Base-by-base conservation (phyloP, 2,797 vertebrate genomes). In the Enteromius thamalakanensis region DNA sequence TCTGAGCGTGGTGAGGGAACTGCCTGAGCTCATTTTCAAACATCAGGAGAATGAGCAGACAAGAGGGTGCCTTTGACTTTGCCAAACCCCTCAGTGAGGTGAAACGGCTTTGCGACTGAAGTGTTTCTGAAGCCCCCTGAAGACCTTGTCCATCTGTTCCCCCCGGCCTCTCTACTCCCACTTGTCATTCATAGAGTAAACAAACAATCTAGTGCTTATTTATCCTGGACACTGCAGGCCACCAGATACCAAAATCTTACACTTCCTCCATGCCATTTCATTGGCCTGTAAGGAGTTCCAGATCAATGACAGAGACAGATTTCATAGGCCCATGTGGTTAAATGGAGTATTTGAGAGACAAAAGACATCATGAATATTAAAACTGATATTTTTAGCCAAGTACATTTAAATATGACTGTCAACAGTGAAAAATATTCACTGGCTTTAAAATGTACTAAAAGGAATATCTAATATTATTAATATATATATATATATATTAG, bases 131-230 rank as follows among this genome's bases (percentile, higher is more conserved):
- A 82, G 80, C 89, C 86, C 91, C 91, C 87, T 87, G 87, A 86
- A 90, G 90, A 91, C 87, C 86, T 47, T 9, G 85, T 92, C 92
- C 92, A 94, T 93, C 93, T 94, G 92, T 87, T 93, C 91, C 89
- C 87, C 91, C 87, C 75, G 90, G 89, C 92, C 91, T 90, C 87
- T 91, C 85, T 87, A 90, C 86, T 92, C 89, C 85, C 85, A 86
- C 86, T 87, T 90, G 90, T 90, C 85, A 89, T 91, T 92, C 86
- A 89, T 65, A 60, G 72, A 68, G 79, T 84, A 84, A 79, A 84
- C 82, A 89, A 89, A 90, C 86, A 89, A 90, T 90, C 81, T 78
- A 37, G 84, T 71, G 67, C 87, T 89, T 91, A 90, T 90, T 92
- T 90, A 82, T 80, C 80, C 65, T 79, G 76, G 60, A 84, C 32